phyloP scores from a whole-genome alignment of 2,888 invertebrate species.

The Theretra japonica region DNA sequence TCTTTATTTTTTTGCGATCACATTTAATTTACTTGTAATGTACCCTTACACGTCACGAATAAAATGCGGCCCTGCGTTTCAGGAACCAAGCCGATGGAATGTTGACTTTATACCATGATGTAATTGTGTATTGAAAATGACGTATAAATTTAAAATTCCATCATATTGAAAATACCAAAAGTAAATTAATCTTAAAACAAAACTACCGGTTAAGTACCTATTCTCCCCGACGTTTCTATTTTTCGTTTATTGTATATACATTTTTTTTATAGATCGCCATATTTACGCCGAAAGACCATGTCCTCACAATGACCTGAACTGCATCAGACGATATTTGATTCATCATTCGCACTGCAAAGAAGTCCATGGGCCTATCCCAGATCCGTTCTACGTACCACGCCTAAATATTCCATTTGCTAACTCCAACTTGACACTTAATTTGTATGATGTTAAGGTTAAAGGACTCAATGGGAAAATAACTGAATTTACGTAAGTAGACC shows the following conservation, averaged over 20 bases:
- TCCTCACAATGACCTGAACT: constrained; percentile 39
- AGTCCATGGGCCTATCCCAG: constrained; percentile 39
- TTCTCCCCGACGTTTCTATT: too few relatives aligned
- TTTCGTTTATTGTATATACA: not conserved
- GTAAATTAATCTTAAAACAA: too few relatives aligned
- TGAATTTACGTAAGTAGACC: constrained; percentile 46
- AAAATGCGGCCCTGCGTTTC: too few relatives aligned
- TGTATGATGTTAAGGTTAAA: constrained; percentile 38
- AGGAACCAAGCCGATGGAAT: too few relatives aligned
- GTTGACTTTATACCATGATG: too few relatives aligned
- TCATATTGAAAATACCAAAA: too few relatives aligned
- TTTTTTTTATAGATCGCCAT: not conserved
- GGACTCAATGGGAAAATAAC: constrained; percentile 42
- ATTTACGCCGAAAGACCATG: constrained; percentile 39
- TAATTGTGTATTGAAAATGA: too few relatives aligned
- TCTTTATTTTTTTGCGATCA: too few relatives aligned
- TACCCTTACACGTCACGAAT: too few relatives aligned
- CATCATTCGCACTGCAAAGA: constrained; percentile 42
- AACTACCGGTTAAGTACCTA: too few relatives aligned
- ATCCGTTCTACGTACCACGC: constrained; percentile 38
- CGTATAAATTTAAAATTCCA: too few relatives aligned
- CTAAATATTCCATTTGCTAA: constrained; percentile 34
- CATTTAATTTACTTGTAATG: too few relatives aligned
- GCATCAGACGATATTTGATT: constrained; percentile 43
- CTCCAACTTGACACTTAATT: constrained; percentile 39